A percentile compares a stretch with the other conserved stretches of the same genome.
Conservation (phyloP, 1,140 invertebrate species). For the Metaphire vulgaris region DNA sequence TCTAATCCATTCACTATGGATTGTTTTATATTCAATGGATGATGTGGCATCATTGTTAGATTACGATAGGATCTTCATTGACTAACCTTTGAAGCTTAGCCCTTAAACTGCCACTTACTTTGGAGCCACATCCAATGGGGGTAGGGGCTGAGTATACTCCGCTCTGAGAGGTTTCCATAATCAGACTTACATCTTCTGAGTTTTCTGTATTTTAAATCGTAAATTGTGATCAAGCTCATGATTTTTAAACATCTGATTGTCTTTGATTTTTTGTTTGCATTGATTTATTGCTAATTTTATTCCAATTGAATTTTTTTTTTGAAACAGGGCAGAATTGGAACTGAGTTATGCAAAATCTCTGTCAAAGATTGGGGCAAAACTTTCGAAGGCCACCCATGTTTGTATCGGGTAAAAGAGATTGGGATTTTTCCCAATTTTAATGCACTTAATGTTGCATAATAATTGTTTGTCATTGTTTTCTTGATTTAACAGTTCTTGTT, state of each 20-base stretch:
- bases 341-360: slow-evolving; percentile 80
- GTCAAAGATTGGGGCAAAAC: slow-evolving; percentile 74
- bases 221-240: not conserved
- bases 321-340: slow-evolving; percentile 75
- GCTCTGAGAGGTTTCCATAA: not conserved
- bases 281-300: not conserved
- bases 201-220: too few relatives aligned
- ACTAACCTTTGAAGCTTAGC: not conserved
- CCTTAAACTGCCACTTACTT: not conserved
- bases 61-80: not conserved
- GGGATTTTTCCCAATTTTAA: not conserved
- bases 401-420: slow-evolving; percentile 58
- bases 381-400: slow-evolving; percentile 69
- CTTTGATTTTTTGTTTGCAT: not conserved
- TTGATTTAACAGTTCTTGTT: not conserved
- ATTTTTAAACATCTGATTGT: not conserved
- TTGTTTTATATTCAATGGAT: not conserved
- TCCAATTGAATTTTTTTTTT: slow-evolving; percentile 26
- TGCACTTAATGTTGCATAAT: not conserved
- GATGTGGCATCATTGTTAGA: not conserved
- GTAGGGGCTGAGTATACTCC: not conserved
- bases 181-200: not conserved
- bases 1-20: not conserved
- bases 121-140: too few relatives aligned
- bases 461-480: not conserved